Base-by-base conservation (phyloP, 1,140 invertebrate genomes). In the Charaxes varanes region DNA sequence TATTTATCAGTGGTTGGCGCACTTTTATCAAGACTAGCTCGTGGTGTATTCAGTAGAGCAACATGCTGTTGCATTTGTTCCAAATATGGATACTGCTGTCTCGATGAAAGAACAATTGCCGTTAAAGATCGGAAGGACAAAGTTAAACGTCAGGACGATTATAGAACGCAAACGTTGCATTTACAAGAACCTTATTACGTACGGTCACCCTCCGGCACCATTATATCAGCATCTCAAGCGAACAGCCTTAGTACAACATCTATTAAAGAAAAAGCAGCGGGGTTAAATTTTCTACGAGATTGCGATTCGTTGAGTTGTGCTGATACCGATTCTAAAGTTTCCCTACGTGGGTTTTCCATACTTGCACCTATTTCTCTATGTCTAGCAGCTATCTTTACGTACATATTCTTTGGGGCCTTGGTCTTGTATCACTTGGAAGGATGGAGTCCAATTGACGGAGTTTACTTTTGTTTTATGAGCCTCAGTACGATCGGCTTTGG, bases 381-480 rank as follows among this genome's bases (percentile, higher is more conserved):
- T 64, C 84, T 94, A 3, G 87, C 87, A 4, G 90, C 92, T 49
- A 93, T 96, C 87, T 88, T 94, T 34, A 90, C 90, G 46, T 97
- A 96, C 61, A 94, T 96, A 23, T 87, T 92, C 36, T 88, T 93
- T 10, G 97, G 97, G 0, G 95, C 96, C 1, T 89, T 96, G 19
- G 88, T 96, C 5, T 89, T 99, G 16, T 91, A 93, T 60, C 90
- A 93, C 55, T 84, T 96, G 50, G 94, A 97, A 76, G 90, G 91
- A 42, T 96, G 94, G 94, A 90, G 89, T 40, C 90, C 95, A 26
- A 86, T 97, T 23, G 94, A 97, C 69, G 94, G 94, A n/a, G 91
- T 94, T 54, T 97, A 96, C 70, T 97, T 97, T 70, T 97, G 95
- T 78, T 97, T 97, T 77, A 95, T 96, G 89, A 94, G 94, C 53